Conservation (phyloP, 2,797 vertebrate species). For the Oophaga sylvatica region DNA sequence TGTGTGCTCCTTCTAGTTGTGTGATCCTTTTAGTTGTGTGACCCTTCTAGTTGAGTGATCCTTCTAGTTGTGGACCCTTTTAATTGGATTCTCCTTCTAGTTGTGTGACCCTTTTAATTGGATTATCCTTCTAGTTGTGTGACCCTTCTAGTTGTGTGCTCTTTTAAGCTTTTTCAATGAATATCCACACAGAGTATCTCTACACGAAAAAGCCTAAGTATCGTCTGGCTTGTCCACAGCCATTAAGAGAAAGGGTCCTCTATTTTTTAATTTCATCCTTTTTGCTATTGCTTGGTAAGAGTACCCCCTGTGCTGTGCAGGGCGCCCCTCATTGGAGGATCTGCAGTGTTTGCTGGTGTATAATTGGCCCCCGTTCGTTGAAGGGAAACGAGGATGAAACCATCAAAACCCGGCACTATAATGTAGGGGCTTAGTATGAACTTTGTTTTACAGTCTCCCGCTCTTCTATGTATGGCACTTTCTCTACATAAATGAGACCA, state of each 20-base stretch:
- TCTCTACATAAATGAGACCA: too few relatives aligned
- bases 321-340: not conserved
- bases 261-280: not conserved
- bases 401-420: too few relatives aligned
- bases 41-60: too few relatives aligned
- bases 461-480: too few relatives aligned
- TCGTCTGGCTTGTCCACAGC: not conserved
- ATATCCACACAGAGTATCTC: not conserved
- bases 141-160: not conserved
- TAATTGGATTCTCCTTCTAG: too few relatives aligned
- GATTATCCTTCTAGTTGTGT: too few relatives aligned
- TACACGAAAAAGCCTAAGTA: not conserved
- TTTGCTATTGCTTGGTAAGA: not conserved
- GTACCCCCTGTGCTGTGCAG: not conserved
- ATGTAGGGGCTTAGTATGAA: too few relatives aligned
- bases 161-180: not conserved
- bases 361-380: too few relatives aligned
- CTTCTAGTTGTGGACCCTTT: too few relatives aligned
- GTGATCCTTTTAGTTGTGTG: not conserved
- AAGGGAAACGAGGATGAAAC: too few relatives aligned
- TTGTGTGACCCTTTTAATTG: too few relatives aligned
- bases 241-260: not conserved
- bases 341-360: not conserved
- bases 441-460: too few relatives aligned
- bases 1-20: not conserved